Percentiles rank a stretch among this genome's conserved stretches.
Evolutionary conservation across 2,888 invertebrate species (phyloP).

Genomic region (Rhingia rostrata): DNA sequence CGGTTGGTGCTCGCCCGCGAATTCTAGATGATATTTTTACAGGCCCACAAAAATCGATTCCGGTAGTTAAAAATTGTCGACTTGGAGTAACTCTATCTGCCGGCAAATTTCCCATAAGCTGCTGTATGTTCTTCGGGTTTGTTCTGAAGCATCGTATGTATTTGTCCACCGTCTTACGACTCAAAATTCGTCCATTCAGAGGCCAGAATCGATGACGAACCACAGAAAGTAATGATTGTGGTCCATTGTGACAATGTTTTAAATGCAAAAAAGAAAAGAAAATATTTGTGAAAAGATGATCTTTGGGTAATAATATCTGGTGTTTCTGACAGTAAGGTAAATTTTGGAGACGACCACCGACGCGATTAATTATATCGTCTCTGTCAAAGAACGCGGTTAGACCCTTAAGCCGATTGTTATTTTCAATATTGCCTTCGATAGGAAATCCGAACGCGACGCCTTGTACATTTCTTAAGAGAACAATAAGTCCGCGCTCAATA

Average conservation of each 20-base stretch:
- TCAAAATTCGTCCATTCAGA: neutral
- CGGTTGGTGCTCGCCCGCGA: constrained; percentile 27
- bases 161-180: neutral
- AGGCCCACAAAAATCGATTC: constrained; percentile 53
- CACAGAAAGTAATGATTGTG: constrained; percentile 34
- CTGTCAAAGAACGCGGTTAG: constrained; percentile 24
- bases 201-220: constrained; percentile 47
- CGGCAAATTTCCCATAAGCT: constrained; percentile 46
- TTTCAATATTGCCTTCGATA: too few relatives aligned
- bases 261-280: constrained; percentile 43
- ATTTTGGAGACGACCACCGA: constrained; percentile 25
- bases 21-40: constrained; percentile 12
- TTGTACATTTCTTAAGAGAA: too few relatives aligned
- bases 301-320: constrained; percentile 19
- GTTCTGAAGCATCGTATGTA: constrained; percentile 22
- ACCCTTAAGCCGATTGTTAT: neutral
- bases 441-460: too few relatives aligned
- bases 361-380: constrained; percentile 9
- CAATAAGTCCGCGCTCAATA: too few relatives aligned
- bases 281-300: constrained; percentile 7
- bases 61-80: constrained; percentile 25
- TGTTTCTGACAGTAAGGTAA: constrained; percentile 10
- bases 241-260: constrained; percentile 30
- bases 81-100: constrained; percentile 21
- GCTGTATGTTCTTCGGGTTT: neutral